These are phyloP conservation scores for Polydesmus complanatus DNA, from an alignment of 2,888 invertebrate genomes.

Conservation along the genomic window DNA sequence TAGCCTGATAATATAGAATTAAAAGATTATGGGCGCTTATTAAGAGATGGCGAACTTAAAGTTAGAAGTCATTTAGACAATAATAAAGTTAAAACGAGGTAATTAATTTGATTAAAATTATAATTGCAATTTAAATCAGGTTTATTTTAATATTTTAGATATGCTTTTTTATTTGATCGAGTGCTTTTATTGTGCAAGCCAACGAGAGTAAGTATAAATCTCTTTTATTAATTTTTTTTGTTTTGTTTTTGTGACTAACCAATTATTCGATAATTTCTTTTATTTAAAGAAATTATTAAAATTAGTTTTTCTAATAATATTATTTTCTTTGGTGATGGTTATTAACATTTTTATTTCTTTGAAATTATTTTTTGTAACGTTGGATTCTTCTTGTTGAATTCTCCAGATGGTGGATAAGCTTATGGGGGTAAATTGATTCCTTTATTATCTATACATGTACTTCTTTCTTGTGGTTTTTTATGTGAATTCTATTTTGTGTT, in stretches of 20 bases:
- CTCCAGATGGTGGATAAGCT: conserved; percentile 36
- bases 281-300: neutral
- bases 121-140: neutral
- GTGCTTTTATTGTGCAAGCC: conserved; percentile 87
- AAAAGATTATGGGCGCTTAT: conserved; percentile 76
- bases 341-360: neutral
- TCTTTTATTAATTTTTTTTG: neutral
- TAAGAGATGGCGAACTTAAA: conserved; percentile 86
- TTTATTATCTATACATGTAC: conserved; percentile 3
- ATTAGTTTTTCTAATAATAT: neutral
- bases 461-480: neutral
- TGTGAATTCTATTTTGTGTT: conserved; percentile 1
- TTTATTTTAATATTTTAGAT: conserved; percentile 40
- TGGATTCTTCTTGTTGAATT: conserved; percentile 1
- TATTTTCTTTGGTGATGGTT: neutral
- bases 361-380: neutral
- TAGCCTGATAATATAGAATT: conserved; percentile 61
- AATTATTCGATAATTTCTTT: neutral
- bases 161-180: conserved; percentile 95
- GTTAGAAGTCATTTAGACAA: conserved; percentile 73
- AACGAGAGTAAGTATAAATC: conserved; percentile 44
- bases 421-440: conserved; percentile 31
- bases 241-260: neutral
- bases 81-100: conserved; percentile 59
- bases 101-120: conserved; percentile 4